Base-by-base conservation (phyloP, 2,113 vertebrate genomes). In the Channa argus region DNA sequence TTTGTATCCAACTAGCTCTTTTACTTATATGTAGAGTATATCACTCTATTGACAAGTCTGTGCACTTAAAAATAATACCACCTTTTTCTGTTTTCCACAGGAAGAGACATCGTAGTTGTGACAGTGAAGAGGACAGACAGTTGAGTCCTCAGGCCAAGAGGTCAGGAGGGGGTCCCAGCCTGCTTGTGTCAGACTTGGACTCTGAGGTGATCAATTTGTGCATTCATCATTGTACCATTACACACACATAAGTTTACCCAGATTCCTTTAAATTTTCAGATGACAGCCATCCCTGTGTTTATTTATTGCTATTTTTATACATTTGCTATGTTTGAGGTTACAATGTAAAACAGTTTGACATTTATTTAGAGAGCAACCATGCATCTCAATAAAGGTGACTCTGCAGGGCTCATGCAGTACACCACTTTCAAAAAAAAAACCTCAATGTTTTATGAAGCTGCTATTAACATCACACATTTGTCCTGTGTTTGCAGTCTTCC, bases 81-180 rank as follows among this genome's bases (percentile, higher is more conserved):
- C 2, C 60, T 69, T 41, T 77, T 41, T 60, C 58, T 68, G 7
- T 43, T 65, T 54, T 68, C n/a, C 55, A 58, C 91, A 99, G 98
- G 93, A 99, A 99, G 88, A 95, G 98, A 61, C 95, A 94, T 53
- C 95, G 95, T 79, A 96, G 95, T 77, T 95, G 95, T 77, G 91
- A 67, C 63, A 96, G 95, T n/a, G 97, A 97, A 3, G 96, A 97
- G 3, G 87, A 84, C 61, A 95, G 95, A 1, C 89, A 95, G 74
- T 84, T 93, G 59, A 90, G 72, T 63, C 95, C 96, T 0, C 96
- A 97, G 91, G 95, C 93, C 60, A 99, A 99, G 71, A 95, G 96
- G 61, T 95, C 89, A 70, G 95, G 87, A 56, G 93, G 91, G 44
- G 92, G 93, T 86, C 95, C 91, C n/a, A 70, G 93, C 14, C 91